Evolutionary conservation across 1,140 invertebrate genomes (phyloP), one percentile per base, ranked within the genome.

Genomic region (Cyphomyrmex costatus): DNA sequence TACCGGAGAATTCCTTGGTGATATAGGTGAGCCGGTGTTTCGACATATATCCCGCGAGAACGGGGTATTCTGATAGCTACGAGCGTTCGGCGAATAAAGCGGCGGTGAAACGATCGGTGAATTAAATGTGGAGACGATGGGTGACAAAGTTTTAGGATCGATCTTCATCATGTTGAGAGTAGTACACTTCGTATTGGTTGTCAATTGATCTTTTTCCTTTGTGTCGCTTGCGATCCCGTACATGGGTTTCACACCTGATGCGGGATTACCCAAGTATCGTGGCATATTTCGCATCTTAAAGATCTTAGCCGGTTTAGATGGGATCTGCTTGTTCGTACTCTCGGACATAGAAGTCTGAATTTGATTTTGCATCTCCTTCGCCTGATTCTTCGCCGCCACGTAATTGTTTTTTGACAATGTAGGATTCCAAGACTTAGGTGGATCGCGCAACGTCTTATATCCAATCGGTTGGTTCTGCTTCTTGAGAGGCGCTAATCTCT

Each of bases 201-300:
- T 87, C 83, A 91, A 77, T 42, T 94, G 93, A 1, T 95, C 93
- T 60, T 94, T 94, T 1, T 91, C 89, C 63, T 93, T 92, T 2
- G 91, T 58, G 0, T 95, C 94, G n/a, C 90, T 94, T 1, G 74
- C 42, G 0, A 96, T 94, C 8, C 95, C 94, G 78, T 96, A 97
- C 95, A 97, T 95, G 0, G 96, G 96, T 65, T 96, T 97, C 0
- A 96, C 96, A 0, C 96, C 96, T 0, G 96, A 96, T 0, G 96
- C 95, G 0, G 96, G 96, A 91, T 96, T 96, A 0, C 96, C 96
- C n/a, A 96, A 90, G 87, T 96, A 96, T 85, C 96, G 91, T 0
- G 96, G 96, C 85, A 95, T 95, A 85, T 96, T 96, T 24, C 96
- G 92, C 91, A 95, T 95, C 85, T 96, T 96, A 79, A 96, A 96